Evolutionary conservation across 2,888 invertebrate genomes (phyloP).

Genomic region (Scaptodrosophila latifasciaeformis): DNA sequence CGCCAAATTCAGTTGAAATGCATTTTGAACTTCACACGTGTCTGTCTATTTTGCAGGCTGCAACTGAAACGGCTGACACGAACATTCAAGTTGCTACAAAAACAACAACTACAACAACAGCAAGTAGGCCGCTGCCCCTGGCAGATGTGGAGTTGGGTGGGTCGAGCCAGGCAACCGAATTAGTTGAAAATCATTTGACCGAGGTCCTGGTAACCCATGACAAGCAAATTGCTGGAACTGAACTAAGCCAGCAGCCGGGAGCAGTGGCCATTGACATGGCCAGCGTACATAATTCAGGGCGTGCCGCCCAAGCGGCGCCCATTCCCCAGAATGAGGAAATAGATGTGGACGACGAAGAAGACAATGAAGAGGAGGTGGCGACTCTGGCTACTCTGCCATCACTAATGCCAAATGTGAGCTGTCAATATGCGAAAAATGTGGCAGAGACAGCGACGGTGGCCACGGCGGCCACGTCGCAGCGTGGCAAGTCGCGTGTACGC

Average conservation of each 20-base stretch:
- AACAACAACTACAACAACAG: no score
- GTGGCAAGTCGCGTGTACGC: constrained; percentile 75
- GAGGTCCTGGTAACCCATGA: constrained; percentile 69
- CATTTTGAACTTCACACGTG: constrained; percentile 53
- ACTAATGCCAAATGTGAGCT: constrained; percentile 63
- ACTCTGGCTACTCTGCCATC: constrained; percentile 24
- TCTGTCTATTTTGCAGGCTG: constrained; percentile 31
- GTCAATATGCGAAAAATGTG: constrained; percentile 43
- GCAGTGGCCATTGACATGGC: constrained; percentile 47
- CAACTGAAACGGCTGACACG: no score
- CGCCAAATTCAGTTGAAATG: constrained; percentile 40
- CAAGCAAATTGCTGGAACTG: constrained; percentile 61
- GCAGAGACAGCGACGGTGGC: constrained; percentile 16
- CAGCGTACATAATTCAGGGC: constrained; percentile 30
- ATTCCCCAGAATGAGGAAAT: constrained; percentile 62
- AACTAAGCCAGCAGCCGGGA: constrained; percentile 34
- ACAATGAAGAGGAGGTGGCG: constrained; percentile 12
- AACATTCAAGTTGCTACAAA: no score
- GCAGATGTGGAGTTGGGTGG: constrained; percentile 3
- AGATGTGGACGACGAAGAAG: constrained; percentile 37
- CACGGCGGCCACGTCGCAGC: constrained; percentile 43
- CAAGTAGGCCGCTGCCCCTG: no score
- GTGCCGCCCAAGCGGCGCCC: constrained; percentile 54
- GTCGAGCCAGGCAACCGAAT: constrained; percentile 26
- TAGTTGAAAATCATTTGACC: constrained; percentile 54